Evolutionary conservation across 1,140 invertebrate species (phyloP).

Genomic region (Orchestia grillus): DNA sequence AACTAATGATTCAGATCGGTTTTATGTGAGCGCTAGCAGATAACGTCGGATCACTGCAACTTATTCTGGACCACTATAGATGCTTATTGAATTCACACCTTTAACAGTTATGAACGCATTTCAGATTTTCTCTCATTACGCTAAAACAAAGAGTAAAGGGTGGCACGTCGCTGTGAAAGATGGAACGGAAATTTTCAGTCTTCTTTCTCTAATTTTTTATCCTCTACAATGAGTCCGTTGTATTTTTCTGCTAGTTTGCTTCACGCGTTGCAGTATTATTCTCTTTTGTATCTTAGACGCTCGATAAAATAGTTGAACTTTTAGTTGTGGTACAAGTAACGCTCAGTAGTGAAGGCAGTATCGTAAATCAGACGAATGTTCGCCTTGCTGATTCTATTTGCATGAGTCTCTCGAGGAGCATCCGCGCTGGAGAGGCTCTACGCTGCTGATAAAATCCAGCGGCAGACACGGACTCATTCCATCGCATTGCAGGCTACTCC

Average conservation of each 20-base stretch:
- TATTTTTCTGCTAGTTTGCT: background rate
- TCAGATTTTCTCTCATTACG: background rate
- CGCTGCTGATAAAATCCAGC: slow-evolving; percentile 6
- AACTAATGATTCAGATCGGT: too few relatives aligned
- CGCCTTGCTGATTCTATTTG: background rate
- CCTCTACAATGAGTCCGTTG: background rate
- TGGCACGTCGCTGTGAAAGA: background rate
- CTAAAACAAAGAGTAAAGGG: background rate
- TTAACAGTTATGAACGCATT: background rate
- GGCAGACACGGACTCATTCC: background rate
- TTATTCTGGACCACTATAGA: background rate
- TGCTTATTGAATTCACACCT: background rate
- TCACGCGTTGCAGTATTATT: background rate
- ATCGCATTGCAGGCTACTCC: background rate
- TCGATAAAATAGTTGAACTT: background rate
- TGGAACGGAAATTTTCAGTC: background rate
- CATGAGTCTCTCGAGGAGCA: background rate
- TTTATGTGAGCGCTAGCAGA: too few relatives aligned
- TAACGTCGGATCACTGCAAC: too few relatives aligned
- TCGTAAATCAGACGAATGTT: background rate
- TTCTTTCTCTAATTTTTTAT: too few relatives aligned
- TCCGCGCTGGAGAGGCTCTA: background rate
- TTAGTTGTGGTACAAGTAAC: background rate
- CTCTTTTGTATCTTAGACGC: background rate
- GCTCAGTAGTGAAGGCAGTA: background rate